These are phyloP conservation scores for Cerastis rubricosa DNA, from an alignment of 2,888 invertebrate genomes.

Conservation along the genomic window DNA sequence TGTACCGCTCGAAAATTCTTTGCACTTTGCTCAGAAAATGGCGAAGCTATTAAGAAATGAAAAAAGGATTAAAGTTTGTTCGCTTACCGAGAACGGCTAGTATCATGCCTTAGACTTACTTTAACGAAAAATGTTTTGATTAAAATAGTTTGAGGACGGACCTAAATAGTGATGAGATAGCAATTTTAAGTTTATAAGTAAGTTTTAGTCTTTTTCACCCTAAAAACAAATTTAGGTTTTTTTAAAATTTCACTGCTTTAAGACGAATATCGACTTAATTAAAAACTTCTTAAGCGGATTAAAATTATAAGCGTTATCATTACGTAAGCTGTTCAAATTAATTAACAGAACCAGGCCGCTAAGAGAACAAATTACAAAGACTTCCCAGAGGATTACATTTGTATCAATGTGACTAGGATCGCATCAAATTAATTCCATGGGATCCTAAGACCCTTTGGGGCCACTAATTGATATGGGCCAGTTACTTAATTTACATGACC, in stretches of 20 bases:
- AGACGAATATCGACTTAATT: conserved; percentile 15
- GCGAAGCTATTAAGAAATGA: conserved; percentile 47
- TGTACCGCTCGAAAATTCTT: conserved; percentile 50
- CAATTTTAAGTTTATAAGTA: conserved; percentile 25
- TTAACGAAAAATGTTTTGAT: conserved; percentile 50
- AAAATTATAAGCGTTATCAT: not conserved
- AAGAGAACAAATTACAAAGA: conserved; percentile 50
- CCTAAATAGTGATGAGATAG: conserved; percentile 44
- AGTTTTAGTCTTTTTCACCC: conserved; percentile 14
- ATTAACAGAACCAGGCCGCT: conserved; percentile 42
- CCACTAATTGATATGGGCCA: conserved; percentile 58
- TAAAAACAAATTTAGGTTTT: not conserved
- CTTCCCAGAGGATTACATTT: conserved; percentile 54
- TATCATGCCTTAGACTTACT: conserved; percentile 20
- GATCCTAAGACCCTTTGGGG: conserved; percentile 32
- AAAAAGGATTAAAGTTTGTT: conserved; percentile 54
- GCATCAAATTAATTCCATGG: conserved; percentile 56
- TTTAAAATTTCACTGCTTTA: conserved; percentile 1
- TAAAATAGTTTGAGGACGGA: conserved; percentile 48
- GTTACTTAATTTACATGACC: conserved; percentile 57
- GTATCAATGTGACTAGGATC: conserved; percentile 53
- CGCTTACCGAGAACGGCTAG: conserved; percentile 8
- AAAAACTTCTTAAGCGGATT: conserved; percentile 22
- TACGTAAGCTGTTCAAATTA: conserved; percentile 38
- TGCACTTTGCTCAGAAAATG: conserved; percentile 43